Evolutionary conservation across 2,888 invertebrate genomes (phyloP).

Genomic region (Euclidia mi): DNA sequence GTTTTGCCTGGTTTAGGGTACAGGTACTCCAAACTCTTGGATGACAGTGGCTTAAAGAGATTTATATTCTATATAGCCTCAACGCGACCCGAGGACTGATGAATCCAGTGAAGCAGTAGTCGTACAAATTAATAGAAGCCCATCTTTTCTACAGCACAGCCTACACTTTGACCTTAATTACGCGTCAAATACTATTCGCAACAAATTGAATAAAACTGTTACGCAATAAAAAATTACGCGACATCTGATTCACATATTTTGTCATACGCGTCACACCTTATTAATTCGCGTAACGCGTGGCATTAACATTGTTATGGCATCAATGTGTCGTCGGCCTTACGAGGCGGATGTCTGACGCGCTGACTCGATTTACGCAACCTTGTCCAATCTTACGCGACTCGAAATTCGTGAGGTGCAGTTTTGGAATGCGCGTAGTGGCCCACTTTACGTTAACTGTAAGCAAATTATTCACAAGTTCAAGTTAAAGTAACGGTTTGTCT

Average conservation of each 20-base stretch:
- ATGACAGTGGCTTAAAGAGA: too few relatives aligned
- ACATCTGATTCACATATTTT: slow-evolving; percentile 1
- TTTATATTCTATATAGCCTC: too few relatives aligned
- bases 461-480: slow-evolving; percentile 38
- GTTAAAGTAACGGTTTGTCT: slow-evolving; percentile 38
- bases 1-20: too few relatives aligned
- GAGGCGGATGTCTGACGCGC: slow-evolving; percentile 38
- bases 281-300: slow-evolving; percentile 27
- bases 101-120: too few relatives aligned
- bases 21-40: too few relatives aligned
- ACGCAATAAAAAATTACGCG: neutral
- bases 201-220: neutral
- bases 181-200: too few relatives aligned
- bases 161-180: too few relatives aligned
- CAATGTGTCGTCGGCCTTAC: slow-evolving; percentile 42
- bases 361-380: slow-evolving; percentile 29
- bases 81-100: too few relatives aligned
- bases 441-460: slow-evolving; percentile 53
- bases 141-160: too few relatives aligned
- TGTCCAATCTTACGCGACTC: slow-evolving; percentile 48
- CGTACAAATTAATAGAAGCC: too few relatives aligned
- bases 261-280: neutral
- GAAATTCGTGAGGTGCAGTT: slow-evolving; percentile 49
- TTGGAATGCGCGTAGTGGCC: slow-evolving; percentile 40
- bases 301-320: slow-evolving; percentile 28